Percentiles rank a stretch among this genome's conserved stretches.
phyloP scores from a whole-genome alignment of 2,888 invertebrate genomes.

The Muschampia plurimacula region DNA sequence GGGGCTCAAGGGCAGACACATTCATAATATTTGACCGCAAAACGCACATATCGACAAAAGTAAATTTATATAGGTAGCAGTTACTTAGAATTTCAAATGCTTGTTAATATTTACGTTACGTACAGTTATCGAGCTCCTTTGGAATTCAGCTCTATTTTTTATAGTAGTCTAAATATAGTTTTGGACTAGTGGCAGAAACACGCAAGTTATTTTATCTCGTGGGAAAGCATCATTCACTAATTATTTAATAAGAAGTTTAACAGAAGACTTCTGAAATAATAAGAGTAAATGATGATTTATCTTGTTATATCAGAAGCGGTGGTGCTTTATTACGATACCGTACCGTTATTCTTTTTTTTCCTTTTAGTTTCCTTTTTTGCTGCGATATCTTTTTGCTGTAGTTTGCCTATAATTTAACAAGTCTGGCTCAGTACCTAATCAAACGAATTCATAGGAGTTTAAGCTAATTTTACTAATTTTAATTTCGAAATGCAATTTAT shows the following conservation, averaged over 20 bases:
- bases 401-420: no score
- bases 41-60: constrained; percentile 7
- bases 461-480: background rate
- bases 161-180: constrained; percentile 72
- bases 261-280: no score
- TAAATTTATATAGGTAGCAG: background rate
- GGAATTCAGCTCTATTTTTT: constrained; percentile 68
- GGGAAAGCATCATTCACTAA: no score
- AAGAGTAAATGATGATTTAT: no score
- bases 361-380: no score
- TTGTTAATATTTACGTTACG: background rate
- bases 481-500: background rate
- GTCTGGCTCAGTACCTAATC: no score
- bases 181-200: constrained; percentile 52
- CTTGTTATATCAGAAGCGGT: no score
- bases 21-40: constrained; percentile 10
- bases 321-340: no score
- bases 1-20: background rate
- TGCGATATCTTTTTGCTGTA: no score
- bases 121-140: constrained; percentile 36
- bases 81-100: background rate
- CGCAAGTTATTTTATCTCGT: constrained; percentile 22
- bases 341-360: background rate
- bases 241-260: no score
- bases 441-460: no score